Conservation (phyloP, 2,888 invertebrate species). For the Punctoribates punctum region DNA sequence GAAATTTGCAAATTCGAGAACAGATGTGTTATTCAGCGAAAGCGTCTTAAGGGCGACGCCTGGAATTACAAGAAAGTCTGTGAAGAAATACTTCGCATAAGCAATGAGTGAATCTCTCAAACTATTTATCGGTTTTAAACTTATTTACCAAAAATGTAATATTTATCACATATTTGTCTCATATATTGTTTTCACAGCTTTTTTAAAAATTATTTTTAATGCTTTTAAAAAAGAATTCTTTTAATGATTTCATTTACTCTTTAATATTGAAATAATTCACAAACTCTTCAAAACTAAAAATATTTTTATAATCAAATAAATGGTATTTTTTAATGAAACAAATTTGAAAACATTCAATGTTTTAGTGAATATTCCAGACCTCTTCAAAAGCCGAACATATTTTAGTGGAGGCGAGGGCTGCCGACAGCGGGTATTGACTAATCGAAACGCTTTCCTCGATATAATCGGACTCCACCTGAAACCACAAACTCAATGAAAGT, state of each 20-base stretch:
- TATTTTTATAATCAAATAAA: too few relatives aligned
- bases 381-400: conserved; percentile 92
- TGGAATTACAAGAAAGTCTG: conserved; percentile 76
- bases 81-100: conserved; percentile 61
- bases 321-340: too few relatives aligned
- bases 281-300: too few relatives aligned
- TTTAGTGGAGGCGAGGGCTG: conserved; percentile 92
- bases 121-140: neutral
- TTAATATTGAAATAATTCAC: too few relatives aligned
- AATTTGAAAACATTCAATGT: too few relatives aligned
- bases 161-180: too few relatives aligned
- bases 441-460: conserved; percentile 85
- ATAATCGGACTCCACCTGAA: conserved; percentile 70
- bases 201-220: too few relatives aligned
- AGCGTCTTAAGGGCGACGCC: conserved; percentile 70
- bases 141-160: neutral
- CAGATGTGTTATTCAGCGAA: conserved; percentile 63
- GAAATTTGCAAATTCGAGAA: conserved; percentile 59
- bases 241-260: too few relatives aligned
- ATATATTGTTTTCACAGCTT: too few relatives aligned
- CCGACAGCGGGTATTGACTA: conserved; percentile 93
- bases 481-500: conserved; percentile 47
- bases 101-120: conserved; percentile 36
- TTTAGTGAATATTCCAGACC: conserved; percentile 73
- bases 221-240: too few relatives aligned